phyloP scores from a whole-genome alignment of 2,888 invertebrate genomes.

The Hoplodrina ambigua region DNA sequence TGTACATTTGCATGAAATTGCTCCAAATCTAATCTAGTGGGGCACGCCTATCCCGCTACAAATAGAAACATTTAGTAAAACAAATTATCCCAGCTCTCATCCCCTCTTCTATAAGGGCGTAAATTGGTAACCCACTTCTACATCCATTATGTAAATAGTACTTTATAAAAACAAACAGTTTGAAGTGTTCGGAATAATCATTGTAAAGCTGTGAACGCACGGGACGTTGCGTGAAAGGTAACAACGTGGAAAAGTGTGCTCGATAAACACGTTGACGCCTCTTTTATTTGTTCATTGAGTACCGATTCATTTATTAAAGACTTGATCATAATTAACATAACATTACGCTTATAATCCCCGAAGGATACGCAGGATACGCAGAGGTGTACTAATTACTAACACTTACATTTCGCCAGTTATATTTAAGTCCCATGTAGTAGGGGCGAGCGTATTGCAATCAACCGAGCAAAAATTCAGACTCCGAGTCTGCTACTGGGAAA shows the following conservation, averaged over 20 bases:
- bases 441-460: too few species aligned
- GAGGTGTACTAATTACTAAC: too few species aligned
- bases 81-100: slow-evolving; percentile 42
- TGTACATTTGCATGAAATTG: slow-evolving; percentile 30
- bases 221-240: background rate
- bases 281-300: background rate
- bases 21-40: slow-evolving; percentile 36
- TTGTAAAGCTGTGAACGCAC: slow-evolving; percentile 39
- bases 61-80: slow-evolving; percentile 37
- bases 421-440: too few species aligned
- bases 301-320: too few species aligned
- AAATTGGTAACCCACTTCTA: slow-evolving; percentile 49
- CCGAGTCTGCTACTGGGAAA: too few species aligned
- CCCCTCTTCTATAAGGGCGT: slow-evolving; percentile 23
- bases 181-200: slow-evolving; percentile 47
- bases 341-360: too few species aligned
- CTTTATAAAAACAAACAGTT: slow-evolving; percentile 52
- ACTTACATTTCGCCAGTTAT: too few species aligned
- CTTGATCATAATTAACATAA: too few species aligned
- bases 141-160: slow-evolving; percentile 37
- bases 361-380: too few species aligned
- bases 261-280: background rate
- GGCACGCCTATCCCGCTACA: slow-evolving; percentile 19
- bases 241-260: slow-evolving; percentile 1
- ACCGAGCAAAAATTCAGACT: too few species aligned